Conservation (phyloP, 2,888 invertebrate genomes). For the Cataglyphis livida region DNA sequence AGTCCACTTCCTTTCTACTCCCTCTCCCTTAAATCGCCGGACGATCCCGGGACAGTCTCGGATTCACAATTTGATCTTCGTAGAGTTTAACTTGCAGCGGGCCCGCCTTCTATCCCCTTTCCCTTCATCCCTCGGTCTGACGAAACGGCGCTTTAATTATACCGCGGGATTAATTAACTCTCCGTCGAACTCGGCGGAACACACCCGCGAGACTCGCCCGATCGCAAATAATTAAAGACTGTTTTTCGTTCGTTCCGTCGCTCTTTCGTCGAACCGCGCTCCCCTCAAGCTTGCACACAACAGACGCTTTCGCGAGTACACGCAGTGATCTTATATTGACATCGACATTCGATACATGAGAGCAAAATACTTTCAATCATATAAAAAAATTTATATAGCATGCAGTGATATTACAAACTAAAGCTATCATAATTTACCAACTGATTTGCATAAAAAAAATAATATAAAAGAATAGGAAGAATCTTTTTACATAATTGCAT, state of each 20-base stretch:
- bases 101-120: conserved; percentile 22
- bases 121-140: conserved; percentile 32
- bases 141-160: conserved; percentile 80
- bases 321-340: conserved; percentile 9
- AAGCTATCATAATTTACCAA: background rate
- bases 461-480: background rate
- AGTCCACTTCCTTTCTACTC: conserved; percentile 38
- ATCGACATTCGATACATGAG: background rate
- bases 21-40: conserved; percentile 54
- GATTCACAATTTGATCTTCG: conserved; percentile 82
- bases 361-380: background rate
- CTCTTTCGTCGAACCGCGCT: conserved; percentile 24
- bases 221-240: conserved; percentile 55
- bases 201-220: conserved; percentile 39
- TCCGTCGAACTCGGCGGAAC: conserved; percentile 78
- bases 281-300: conserved; percentile 19
- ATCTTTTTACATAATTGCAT: background rate
- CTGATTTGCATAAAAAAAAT: background rate
- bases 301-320: conserved; percentile 13
- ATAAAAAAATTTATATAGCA: background rate
- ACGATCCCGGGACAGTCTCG: conserved; percentile 77
- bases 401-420: background rate
- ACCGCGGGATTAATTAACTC: conserved; percentile 81
- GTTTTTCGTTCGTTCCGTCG: conserved; percentile 43
- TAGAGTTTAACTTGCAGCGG: conserved; percentile 76